A percentile compares a stretch with the other conserved stretches of the same genome.
Conservation (phyloP, 2,888 invertebrate species). For the Hydroisotoma schaefferi region DNA sequence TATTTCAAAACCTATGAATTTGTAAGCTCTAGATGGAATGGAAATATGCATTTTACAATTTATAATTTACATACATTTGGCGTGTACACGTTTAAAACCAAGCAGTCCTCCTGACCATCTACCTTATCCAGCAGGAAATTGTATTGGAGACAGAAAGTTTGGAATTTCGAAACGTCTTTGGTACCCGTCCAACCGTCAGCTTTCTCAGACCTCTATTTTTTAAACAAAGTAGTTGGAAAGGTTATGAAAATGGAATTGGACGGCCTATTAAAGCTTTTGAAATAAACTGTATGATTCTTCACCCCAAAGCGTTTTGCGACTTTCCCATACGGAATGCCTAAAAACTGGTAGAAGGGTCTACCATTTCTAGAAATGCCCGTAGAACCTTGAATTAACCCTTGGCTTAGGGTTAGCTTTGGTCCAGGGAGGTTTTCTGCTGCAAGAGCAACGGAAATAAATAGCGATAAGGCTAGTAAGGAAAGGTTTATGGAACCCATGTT, state of each 20-base stretch:
- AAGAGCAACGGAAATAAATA: no score
- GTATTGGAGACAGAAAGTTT: background rate
- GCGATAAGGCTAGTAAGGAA: no score
- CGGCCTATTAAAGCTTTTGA: background rate
- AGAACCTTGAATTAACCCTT: background rate
- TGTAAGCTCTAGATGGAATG: no score
- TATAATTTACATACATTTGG: background rate
- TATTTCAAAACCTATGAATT: no score
- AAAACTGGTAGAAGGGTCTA: background rate
- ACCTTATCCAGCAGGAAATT: background rate
- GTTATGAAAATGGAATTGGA: background rate
- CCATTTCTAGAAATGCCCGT: background rate
- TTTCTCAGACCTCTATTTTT: background rate
- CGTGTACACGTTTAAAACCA: constrained; percentile 5
- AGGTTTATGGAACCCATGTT: no score
- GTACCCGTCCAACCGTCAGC: background rate
- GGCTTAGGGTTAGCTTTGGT: no score
- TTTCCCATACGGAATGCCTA: constrained; percentile 7
- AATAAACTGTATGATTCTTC: no score
- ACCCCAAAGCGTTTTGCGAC: background rate
- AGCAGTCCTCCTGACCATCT: background rate
- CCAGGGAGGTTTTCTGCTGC: no score
- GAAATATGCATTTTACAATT: no score
- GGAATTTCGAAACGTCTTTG: background rate
- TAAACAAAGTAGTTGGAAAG: no score